A percentile compares a stretch with the other conserved stretches of the same genome.
Conservation (phyloP, 2,888 invertebrate species). For the Baronia brevicornis region DNA sequence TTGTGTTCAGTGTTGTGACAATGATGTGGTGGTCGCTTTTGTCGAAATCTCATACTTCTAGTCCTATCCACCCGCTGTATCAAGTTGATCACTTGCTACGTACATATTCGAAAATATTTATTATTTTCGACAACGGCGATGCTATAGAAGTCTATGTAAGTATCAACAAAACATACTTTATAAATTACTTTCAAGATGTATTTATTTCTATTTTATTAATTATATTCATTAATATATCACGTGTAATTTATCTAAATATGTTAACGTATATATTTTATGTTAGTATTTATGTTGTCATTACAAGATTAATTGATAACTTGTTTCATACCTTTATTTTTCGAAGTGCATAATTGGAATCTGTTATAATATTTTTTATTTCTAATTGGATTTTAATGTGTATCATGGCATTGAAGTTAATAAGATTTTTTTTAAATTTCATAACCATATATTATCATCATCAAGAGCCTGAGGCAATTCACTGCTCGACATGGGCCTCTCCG, state of each 20-base stretch:
- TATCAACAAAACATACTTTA: conserved; percentile 23
- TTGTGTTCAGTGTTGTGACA: conserved; percentile 52
- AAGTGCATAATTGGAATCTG: too few species aligned
- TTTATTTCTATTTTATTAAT: conserved; percentile 1
- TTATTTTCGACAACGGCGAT: conserved; percentile 50
- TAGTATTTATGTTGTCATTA: too few species aligned
- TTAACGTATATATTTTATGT: too few species aligned
- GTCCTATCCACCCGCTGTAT: too few species aligned
- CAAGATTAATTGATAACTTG: too few species aligned
- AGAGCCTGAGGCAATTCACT: too few species aligned
- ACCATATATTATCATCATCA: too few species aligned
- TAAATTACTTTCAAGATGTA: conserved; percentile 4
- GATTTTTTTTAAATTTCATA: too few species aligned
- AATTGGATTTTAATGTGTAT: conserved; percentile 1
- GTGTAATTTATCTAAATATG: too few species aligned
- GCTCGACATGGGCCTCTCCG: too few species aligned
- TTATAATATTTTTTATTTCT: conserved; percentile 7
- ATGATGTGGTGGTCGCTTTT: conserved; percentile 53
- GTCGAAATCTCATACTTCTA: conserved; percentile 39
- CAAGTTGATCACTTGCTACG: conserved; percentile 1
- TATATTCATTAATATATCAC: conserved; percentile 8
- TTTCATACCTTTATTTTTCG: too few species aligned
- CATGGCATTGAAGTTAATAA: conserved; percentile 2
- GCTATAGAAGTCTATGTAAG: conserved; percentile 37
- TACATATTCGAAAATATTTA: conserved; percentile 6